Conservation (phyloP, 2,113 vertebrate genomes). For the Grammomys dolichurus region DNA sequence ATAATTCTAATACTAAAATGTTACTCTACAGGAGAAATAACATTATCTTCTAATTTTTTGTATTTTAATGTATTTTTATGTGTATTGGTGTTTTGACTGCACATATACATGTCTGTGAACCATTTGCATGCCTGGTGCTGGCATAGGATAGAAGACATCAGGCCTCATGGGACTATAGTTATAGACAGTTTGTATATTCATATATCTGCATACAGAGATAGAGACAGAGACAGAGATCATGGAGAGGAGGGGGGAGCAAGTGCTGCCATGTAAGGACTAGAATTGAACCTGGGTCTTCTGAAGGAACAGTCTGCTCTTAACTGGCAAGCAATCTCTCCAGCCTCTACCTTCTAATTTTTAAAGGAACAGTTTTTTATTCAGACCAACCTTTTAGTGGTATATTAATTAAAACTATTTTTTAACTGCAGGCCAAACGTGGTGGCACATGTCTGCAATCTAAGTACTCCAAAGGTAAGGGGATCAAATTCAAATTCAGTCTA, state of each 20-base stretch:
- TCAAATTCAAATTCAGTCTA: not conserved
- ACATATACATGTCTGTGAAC: not conserved
- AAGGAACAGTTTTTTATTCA: slow-evolving; percentile 18
- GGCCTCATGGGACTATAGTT: not conserved
- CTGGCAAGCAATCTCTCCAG: not conserved
- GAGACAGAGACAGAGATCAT: no score
- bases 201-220: no score
- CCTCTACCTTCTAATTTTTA: slow-evolving; percentile 37
- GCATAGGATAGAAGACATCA: not conserved
- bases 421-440: not conserved
- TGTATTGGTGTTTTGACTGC: not conserved
- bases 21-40: not conserved
- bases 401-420: not conserved
- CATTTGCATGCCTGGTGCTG: not conserved
- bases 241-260: no score
- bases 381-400: not conserved
- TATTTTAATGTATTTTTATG: not conserved
- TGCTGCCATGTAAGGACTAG: not conserved
- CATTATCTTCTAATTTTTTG: not conserved
- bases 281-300: not conserved
- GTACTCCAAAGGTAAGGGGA: not conserved
- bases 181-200: no score
- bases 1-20: slow-evolving; percentile 56
- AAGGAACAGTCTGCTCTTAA: not conserved
- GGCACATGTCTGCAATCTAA: not conserved